These are phyloP conservation scores for Abramis brama DNA, from an alignment of 2,113 vertebrate species.

Conservation along the genomic window DNA sequence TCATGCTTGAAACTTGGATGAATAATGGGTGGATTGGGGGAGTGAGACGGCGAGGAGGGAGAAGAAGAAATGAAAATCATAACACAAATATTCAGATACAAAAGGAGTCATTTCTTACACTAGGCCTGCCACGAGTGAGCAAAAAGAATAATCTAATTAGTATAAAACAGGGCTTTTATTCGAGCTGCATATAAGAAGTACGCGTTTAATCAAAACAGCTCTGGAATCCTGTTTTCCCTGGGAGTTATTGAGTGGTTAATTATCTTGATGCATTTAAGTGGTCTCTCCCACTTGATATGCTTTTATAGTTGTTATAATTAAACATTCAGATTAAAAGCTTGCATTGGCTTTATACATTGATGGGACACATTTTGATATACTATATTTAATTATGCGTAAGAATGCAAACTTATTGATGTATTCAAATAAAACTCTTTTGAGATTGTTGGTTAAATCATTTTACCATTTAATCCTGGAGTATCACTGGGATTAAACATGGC, in stretches of 20 bases:
- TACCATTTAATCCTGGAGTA: slow-evolving; percentile 38
- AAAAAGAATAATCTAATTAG: slow-evolving; percentile 71
- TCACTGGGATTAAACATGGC: slow-evolving; percentile 36
- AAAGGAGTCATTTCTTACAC: slow-evolving; percentile 59
- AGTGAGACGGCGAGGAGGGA: slow-evolving; percentile 19
- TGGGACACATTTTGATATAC: slow-evolving; percentile 14
- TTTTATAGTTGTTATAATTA: slow-evolving; percentile 73
- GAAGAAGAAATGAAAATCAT: slow-evolving; percentile 19
- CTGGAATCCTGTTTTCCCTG: slow-evolving; percentile 60
- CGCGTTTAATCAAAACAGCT: slow-evolving; percentile 71
- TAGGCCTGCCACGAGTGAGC: slow-evolving; percentile 20
- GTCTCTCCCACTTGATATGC: slow-evolving; percentile 56
- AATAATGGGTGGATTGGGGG: slow-evolving; percentile 3
- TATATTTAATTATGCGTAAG: slow-evolving; percentile 24
- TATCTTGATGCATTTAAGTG: slow-evolving; percentile 60
- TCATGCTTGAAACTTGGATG: slow-evolving; percentile 28
- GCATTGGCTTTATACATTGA: not conserved
- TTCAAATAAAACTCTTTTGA: not conserved
- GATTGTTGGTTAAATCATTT: slow-evolving; percentile 19
- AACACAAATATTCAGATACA: slow-evolving; percentile 47
- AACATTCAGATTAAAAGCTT: slow-evolving; percentile 61
- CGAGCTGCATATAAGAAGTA: slow-evolving; percentile 61
- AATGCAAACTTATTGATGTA: not conserved
- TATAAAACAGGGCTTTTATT: slow-evolving; percentile 69
- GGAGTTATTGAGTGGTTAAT: slow-evolving; percentile 71